phyloP scores from a whole-genome alignment of 2,113 vertebrate species.

The Tamias sibiricus region DNA sequence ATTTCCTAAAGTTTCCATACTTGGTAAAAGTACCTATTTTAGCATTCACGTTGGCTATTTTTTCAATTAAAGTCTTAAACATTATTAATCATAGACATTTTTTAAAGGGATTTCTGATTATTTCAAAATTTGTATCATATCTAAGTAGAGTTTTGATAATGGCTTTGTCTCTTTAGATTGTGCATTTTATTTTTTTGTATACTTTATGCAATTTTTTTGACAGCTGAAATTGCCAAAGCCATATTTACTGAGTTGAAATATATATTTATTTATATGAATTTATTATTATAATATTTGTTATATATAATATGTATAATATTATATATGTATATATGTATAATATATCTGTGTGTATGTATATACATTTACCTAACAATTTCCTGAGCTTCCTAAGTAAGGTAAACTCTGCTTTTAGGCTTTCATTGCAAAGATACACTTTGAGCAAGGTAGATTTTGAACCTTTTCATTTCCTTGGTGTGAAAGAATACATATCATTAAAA shows the following conservation, averaged over 20 bases:
- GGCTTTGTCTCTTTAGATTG: not conserved
- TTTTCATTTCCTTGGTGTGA: not conserved
- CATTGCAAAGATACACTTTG: not conserved
- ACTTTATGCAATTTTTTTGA: not conserved
- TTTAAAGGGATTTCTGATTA: not conserved
- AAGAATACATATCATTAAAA: not conserved
- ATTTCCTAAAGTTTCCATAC: not conserved
- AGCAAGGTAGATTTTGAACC: not conserved
- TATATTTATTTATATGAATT: not conserved
- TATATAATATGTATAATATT: no score
- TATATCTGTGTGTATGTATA: no score
- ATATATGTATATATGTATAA: no score
- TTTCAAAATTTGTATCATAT: not conserved
- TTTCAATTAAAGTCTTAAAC: not conserved
- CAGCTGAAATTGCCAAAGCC: not conserved
- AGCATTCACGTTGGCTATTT: not conserved
- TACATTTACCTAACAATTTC: not conserved
- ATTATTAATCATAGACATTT: not conserved
- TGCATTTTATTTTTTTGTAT: not conserved
- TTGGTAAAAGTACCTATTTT: not conserved
- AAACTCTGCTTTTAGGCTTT: not conserved
- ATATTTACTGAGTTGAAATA: not conserved
- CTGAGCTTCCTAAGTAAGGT: not conserved
- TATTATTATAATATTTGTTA: not conserved
- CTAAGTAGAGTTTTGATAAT: no score